Conservation (phyloP, 2,113 vertebrate genomes). For the Cynocephalus volans region DNA sequence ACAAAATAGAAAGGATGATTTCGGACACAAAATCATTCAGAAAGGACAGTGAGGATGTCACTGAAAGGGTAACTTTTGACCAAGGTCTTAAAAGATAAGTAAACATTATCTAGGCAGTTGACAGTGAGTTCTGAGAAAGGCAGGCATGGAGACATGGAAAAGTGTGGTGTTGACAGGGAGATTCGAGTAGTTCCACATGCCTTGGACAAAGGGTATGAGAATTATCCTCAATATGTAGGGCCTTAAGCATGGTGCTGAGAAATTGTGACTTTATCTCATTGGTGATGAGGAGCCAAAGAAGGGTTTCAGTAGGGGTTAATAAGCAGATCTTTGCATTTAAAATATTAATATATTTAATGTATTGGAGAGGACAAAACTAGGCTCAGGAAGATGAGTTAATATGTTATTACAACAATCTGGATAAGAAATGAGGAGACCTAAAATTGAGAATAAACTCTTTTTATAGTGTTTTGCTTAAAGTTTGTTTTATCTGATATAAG, state of each 20-base stretch:
- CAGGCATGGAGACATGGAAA: neutral
- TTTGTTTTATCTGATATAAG: no score
- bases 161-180: neutral
- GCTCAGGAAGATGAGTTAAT: neutral
- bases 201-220: neutral
- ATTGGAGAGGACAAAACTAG: neutral
- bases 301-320: neutral
- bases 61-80: neutral
- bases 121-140: neutral
- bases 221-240: neutral
- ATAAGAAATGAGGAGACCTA: neutral
- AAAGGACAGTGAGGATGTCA: neutral
- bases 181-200: neutral
- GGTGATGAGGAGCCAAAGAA: neutral
- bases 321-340: neutral
- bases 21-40: neutral
- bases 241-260: neutral
- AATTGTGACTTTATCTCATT: neutral
- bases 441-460: neutral
- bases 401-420: neutral
- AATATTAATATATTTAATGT: neutral
- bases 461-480: no score
- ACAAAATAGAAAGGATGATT: slow-evolving; percentile 10
- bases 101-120: neutral
- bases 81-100: neutral